These are phyloP conservation scores for Borostomias antarcticus DNA, from an alignment of 2,797 vertebrate genomes.

Conservation along the genomic window DNA sequence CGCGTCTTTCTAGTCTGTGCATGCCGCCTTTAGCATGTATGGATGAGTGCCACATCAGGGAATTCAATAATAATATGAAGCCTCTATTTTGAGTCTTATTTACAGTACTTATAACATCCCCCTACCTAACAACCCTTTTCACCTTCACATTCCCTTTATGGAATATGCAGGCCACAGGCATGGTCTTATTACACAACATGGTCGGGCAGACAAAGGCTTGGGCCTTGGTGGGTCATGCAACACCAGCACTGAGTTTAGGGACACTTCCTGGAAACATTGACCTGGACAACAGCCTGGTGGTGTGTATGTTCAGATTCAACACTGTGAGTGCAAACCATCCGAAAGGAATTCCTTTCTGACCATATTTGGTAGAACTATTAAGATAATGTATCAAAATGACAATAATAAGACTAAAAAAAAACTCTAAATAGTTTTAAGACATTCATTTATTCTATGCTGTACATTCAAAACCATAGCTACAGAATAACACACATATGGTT, in stretches of 20 bases:
- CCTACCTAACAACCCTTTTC: slow-evolving; percentile 8
- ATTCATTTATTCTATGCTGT: too few relatives aligned
- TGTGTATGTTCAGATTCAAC: neutral
- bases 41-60: neutral
- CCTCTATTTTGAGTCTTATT: neutral
- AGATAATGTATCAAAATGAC: neutral
- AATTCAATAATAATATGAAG: neutral
- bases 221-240: slow-evolving; percentile 31
- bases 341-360: neutral
- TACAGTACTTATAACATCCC: neutral
- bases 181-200: slow-evolving; percentile 69
- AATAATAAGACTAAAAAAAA: too few relatives aligned
- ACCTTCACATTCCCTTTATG: slow-evolving; percentile 23
- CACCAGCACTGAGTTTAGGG: slow-evolving; percentile 27
- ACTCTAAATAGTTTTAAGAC: too few relatives aligned
- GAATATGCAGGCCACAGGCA: slow-evolving; percentile 49
- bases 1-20: slow-evolving; percentile 21
- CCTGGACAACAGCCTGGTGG: neutral
- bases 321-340: neutral
- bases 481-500: too few relatives aligned
- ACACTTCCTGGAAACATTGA: neutral
- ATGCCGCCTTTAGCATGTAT: slow-evolving; percentile 23
- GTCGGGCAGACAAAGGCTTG: slow-evolving; percentile 52
- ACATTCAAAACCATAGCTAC: too few relatives aligned
- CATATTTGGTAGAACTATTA: neutral